Evolutionary conservation across 2,797 vertebrate species (phyloP).

Genomic region (Sebastes kiyomatsui): DNA sequence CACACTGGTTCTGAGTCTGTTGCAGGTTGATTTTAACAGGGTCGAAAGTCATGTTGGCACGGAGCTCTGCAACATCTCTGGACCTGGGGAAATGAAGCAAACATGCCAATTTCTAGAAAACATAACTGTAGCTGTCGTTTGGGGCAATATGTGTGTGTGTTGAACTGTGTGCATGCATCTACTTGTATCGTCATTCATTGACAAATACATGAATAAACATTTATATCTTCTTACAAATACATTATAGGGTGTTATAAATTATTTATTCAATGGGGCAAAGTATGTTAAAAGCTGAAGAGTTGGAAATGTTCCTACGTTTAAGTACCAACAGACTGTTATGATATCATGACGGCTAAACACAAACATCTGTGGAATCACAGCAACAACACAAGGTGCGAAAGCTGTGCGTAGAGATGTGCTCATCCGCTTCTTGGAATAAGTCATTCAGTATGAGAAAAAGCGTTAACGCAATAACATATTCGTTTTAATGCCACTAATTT

Average conservation of each 20-base stretch:
- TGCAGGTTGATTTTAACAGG: constrained; percentile 92
- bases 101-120: not conserved
- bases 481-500: too few species aligned
- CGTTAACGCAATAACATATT: too few species aligned
- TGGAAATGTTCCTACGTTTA: not conserved
- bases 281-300: not conserved
- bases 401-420: constrained; percentile 83
- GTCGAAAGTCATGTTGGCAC: constrained; percentile 87
- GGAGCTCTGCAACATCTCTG: constrained; percentile 93
- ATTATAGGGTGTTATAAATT: not conserved
- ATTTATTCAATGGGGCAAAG: not conserved
- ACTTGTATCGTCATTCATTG: not conserved
- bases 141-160: not conserved
- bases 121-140: not conserved
- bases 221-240: not conserved
- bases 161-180: not conserved
- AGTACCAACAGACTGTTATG: not conserved
- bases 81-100: constrained; percentile 81
- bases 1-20: constrained; percentile 88
- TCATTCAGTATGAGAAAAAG: too few species aligned
- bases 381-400: constrained; percentile 76
- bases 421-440: too few species aligned
- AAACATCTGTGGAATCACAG: constrained; percentile 46
- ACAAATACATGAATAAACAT: not conserved
- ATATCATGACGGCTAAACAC: not conserved